A percentile compares a stretch with the other conserved stretches of the same genome.
phyloP scores from a whole-genome alignment of 2,113 vertebrate species.

The Phalacrocorax pelagicus region DNA sequence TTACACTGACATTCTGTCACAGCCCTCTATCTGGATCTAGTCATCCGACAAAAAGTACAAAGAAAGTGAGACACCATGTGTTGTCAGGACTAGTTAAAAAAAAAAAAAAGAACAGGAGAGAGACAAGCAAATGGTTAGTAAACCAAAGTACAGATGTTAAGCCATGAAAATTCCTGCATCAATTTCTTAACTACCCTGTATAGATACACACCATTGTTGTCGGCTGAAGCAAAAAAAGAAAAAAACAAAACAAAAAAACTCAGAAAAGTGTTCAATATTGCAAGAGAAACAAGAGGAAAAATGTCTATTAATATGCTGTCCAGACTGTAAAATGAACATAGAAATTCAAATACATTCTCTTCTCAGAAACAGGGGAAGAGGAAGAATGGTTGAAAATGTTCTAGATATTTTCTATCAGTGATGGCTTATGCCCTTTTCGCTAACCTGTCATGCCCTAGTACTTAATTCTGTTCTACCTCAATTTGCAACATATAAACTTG shows the following conservation, averaged over 20 bases:
- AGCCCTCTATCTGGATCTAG: not conserved
- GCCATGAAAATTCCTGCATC: not conserved
- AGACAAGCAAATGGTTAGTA: not conserved
- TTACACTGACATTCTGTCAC: not conserved
- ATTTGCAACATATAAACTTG: slow-evolving; percentile 21
- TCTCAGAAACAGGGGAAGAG: not conserved
- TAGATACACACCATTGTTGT: not conserved
- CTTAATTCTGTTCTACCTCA: not conserved
- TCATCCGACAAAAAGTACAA: not conserved
- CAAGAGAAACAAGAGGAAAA: not conserved
- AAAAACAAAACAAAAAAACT: not conserved
- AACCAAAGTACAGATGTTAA: not conserved
- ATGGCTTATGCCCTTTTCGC: not conserved
- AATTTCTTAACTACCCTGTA: not conserved
- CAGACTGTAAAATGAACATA: not conserved
- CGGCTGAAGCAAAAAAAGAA: not conserved
- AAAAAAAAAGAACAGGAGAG: not conserved
- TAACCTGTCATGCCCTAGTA: not conserved
- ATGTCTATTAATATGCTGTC: not conserved
- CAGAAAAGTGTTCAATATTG: not conserved
- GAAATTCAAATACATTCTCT: not conserved
- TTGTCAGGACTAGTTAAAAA: not conserved
- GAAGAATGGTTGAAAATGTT: not conserved
- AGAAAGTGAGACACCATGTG: not conserved
- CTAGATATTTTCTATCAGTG: not conserved